phyloP scores from a whole-genome alignment of 2,888 invertebrate genomes.

The Eupithecia vulgata region DNA sequence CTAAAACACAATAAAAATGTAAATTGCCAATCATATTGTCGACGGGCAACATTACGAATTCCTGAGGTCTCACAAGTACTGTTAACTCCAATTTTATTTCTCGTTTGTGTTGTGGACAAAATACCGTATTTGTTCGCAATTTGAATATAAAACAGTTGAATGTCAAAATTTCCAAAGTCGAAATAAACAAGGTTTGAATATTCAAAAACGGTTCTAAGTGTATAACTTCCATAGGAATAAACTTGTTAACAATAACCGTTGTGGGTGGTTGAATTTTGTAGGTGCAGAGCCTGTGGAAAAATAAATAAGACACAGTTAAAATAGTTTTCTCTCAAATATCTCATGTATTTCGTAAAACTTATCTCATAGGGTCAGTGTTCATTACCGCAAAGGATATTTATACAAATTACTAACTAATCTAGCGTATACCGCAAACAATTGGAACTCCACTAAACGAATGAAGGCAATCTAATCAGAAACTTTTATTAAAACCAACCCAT shows the following conservation, averaged over 20 bases:
- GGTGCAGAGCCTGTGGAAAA: background rate
- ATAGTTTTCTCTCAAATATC: background rate
- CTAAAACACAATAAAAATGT: conserved; percentile 59
- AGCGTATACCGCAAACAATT: background rate
- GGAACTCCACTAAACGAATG: conserved; percentile 4
- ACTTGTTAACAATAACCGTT: background rate
- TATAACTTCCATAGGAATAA: background rate
- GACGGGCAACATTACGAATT: conserved; percentile 48
- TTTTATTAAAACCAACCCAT: conserved; percentile 24
- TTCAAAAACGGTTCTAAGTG: background rate
- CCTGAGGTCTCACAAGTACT: conserved; percentile 42
- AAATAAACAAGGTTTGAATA: background rate
- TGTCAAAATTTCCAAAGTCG: background rate
- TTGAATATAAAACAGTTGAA: background rate
- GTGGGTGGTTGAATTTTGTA: background rate
- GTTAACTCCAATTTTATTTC: conserved; percentile 39
- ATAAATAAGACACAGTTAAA: background rate
- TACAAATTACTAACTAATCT: background rate
- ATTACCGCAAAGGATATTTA: background rate
- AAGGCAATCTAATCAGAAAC: conserved; percentile 32
- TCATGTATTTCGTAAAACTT: background rate
- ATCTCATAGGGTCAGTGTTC: background rate
- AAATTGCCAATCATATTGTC: conserved; percentile 61
- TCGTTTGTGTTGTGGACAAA: conserved; percentile 13
- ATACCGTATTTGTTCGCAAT: conserved; percentile 2